phyloP scores from a whole-genome alignment of 2,113 vertebrate species.

The Osmerus mordax region DNA sequence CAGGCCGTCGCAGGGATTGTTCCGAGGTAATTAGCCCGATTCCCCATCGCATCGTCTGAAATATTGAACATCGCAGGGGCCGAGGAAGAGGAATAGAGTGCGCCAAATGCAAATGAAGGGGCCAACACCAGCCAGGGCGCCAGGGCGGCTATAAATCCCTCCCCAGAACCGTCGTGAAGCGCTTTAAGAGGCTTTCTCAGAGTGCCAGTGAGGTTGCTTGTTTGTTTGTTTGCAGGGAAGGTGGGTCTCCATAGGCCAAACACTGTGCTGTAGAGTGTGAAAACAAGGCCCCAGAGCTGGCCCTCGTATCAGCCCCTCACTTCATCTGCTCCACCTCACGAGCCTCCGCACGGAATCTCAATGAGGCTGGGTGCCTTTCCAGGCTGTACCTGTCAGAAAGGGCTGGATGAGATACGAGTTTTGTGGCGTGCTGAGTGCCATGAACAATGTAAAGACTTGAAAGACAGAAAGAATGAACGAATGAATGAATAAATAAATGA shows the following conservation, averaged over 20 bases:
- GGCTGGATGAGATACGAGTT: too few species aligned
- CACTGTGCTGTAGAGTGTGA: not conserved
- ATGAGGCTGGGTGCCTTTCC: conserved; percentile 1
- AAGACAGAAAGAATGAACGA: too few species aligned
- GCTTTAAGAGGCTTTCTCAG: conserved; percentile 2
- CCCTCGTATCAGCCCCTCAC: not conserved
- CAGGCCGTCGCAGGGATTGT: conserved; percentile 38
- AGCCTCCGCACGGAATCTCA: conserved; percentile 11
- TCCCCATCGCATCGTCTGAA: conserved; percentile 51
- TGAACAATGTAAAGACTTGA: too few species aligned
- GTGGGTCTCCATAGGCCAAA: conserved; percentile 19
- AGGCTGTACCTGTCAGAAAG: too few species aligned
- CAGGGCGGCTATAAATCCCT: conserved; percentile 2
- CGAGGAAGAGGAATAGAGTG: conserved; percentile 12
- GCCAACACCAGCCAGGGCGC: not conserved
- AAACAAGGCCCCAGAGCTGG: not conserved
- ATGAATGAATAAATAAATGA: too few species aligned
- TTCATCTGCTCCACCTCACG: not conserved
- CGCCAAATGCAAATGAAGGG: conserved; percentile 22
- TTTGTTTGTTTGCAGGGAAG: conserved; percentile 34
- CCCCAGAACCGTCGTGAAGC: not conserved
- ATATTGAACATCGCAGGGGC: conserved; percentile 47
- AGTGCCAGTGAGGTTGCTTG: not conserved
- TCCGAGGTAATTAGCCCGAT: conserved; percentile 60
- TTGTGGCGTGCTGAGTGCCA: too few species aligned